A percentile compares a stretch with the other conserved stretches of the same genome.
Evolutionary conservation across 2,113 vertebrate species (phyloP).

Genomic region (Plectropomus leopardus): DNA sequence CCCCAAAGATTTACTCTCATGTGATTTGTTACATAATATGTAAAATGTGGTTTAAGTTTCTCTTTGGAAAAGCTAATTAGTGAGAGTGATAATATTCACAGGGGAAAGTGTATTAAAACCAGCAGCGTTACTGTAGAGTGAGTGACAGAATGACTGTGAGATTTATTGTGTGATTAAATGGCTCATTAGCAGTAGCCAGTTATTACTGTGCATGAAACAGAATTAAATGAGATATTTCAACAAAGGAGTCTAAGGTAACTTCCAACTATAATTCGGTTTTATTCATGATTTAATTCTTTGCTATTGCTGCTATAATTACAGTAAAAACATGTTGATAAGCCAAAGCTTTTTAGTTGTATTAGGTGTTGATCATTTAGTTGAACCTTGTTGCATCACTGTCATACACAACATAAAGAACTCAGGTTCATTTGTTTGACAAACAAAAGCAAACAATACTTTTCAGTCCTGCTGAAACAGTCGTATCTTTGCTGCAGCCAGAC

Average conservation of each 20-base stretch:
- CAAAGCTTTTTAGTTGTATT: background rate
- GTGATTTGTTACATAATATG: background rate
- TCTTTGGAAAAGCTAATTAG: background rate
- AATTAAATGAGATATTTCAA: background rate
- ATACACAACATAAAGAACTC: background rate
- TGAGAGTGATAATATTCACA: background rate
- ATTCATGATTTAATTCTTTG: background rate
- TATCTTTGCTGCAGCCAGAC: slow-evolving; percentile 11
- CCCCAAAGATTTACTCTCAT: slow-evolving; percentile 1
- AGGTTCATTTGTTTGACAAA: background rate
- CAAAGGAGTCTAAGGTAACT: background rate
- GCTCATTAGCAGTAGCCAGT: background rate
- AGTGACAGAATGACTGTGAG: slow-evolving; percentile 1
- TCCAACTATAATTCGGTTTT: background rate
- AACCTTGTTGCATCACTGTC: background rate
- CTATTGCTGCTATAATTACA: background rate
- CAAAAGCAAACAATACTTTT: background rate
- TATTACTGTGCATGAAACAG: slow-evolving; percentile 1
- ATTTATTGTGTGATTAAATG: background rate
- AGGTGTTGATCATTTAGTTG: background rate
- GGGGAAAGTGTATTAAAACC: background rate
- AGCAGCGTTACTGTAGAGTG: background rate
- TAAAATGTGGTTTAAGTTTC: background rate
- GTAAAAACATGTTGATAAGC: background rate
- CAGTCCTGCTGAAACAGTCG: slow-evolving; percentile 6